These are phyloP conservation scores for Cryptocephalus primarius DNA, from an alignment of 2,888 invertebrate species.

Conservation along the genomic window DNA sequence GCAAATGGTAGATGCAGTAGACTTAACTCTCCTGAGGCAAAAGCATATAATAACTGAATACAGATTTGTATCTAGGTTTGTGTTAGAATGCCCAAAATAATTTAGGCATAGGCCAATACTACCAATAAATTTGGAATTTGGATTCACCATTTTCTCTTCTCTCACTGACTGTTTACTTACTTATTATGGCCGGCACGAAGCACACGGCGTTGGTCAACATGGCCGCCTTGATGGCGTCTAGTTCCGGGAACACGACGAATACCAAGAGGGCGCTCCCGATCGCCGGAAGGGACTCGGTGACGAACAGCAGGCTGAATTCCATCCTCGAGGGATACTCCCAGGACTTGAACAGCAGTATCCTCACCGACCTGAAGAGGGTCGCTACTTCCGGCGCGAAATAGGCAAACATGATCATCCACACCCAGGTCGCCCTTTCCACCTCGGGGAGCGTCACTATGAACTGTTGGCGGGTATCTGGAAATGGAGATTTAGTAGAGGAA, in stretches of 20 bases:
- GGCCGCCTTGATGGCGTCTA: slow-evolving; percentile 72
- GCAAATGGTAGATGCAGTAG: no score
- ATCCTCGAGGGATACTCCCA: slow-evolving; percentile 43
- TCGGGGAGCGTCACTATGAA: slow-evolving; percentile 50
- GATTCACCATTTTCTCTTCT: no score
- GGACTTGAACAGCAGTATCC: slow-evolving; percentile 66
- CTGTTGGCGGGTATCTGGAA: slow-evolving; percentile 42
- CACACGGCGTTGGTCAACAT: slow-evolving; percentile 79
- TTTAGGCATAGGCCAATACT: no score
- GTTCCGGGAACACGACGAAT: slow-evolving; percentile 63
- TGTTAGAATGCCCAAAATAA: no score
- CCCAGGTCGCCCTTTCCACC: slow-evolving; percentile 62
- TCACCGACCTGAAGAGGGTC: slow-evolving; percentile 50
- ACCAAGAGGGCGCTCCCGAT: slow-evolving; percentile 67
- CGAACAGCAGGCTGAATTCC: slow-evolving; percentile 47
- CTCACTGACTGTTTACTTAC: slow-evolving; percentile 35
- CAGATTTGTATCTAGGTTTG: no score
- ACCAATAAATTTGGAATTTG: no score
- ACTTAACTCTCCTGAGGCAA: no score
- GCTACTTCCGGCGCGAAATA: slow-evolving; percentile 69
- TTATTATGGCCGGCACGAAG: slow-evolving; percentile 60
- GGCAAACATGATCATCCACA: slow-evolving; percentile 67
- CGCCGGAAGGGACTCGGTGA: slow-evolving; percentile 70
- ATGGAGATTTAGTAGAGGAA: slow-evolving; percentile 1
- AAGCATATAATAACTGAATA: no score